These are phyloP conservation scores for Cuniculus paca DNA, from an alignment of 2,797 vertebrate species.

Conservation along the genomic window DNA sequence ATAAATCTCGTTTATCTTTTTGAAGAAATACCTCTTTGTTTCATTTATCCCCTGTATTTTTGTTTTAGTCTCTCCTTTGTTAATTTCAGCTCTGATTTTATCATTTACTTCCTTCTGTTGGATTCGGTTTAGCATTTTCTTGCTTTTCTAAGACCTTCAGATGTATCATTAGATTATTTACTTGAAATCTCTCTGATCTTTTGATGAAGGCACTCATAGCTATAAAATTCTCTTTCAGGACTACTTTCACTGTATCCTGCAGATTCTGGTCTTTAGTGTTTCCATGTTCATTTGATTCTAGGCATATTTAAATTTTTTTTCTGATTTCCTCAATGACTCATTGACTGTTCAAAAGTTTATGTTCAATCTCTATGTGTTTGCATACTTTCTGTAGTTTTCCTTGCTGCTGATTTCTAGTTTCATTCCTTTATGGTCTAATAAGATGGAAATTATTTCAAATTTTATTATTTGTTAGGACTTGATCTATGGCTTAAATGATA, in stretches of 20 bases:
- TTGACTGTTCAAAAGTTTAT: not conserved
- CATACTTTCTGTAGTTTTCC: not conserved
- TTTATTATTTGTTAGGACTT: not conserved
- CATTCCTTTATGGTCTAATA: not conserved
- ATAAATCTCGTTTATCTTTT: not conserved
- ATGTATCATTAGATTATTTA: not conserved
- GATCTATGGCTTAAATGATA: not conserved
- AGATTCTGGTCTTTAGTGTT: not conserved
- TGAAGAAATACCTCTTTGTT: not conserved
- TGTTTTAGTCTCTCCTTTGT: not conserved
- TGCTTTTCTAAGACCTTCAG: not conserved
- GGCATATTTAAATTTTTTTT: not conserved
- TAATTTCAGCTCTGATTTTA: not conserved
- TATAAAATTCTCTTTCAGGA: not conserved
- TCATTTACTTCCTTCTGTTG: not conserved
- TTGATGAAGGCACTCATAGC: not conserved
- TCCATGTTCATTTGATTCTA: not conserved
- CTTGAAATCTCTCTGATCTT: not conserved
- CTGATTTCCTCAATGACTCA: not conserved
- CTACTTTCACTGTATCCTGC: not conserved
- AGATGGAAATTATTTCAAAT: not conserved
- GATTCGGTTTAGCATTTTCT: not conserved
- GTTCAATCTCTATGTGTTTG: not conserved
- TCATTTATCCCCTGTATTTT: not conserved
- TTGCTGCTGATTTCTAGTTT: not conserved